Evolutionary conservation across 2,797 vertebrate genomes (phyloP).

Genomic region (Tragopan temminckii): DNA sequence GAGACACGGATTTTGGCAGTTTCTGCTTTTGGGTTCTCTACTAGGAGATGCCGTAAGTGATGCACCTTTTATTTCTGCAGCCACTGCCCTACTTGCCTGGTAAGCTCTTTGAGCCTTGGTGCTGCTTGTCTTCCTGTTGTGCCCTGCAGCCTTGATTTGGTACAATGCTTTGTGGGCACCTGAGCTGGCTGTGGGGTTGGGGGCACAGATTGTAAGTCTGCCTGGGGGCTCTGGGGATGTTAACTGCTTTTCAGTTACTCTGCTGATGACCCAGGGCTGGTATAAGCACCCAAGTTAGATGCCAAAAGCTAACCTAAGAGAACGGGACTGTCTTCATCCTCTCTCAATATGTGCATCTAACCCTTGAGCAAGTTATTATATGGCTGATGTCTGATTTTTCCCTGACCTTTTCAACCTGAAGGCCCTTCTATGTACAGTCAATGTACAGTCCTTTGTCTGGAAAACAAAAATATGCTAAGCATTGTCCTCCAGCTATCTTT

Average conservation of each 20-base stretch:
- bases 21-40: background rate
- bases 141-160: background rate
- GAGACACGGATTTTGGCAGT: background rate
- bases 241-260: background rate
- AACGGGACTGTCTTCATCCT: background rate
- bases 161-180: rapidly evolving
- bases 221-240: background rate
- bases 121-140: background rate
- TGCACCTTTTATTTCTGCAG: background rate
- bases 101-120: background rate
- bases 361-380: background rate
- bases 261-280: background rate
- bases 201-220: rapidly evolving
- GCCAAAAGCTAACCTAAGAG: background rate
- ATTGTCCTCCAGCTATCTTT: background rate
- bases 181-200: background rate
- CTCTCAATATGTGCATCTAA: background rate
- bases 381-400: background rate
- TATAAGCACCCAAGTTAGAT: background rate
- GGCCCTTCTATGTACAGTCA: background rate
- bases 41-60: background rate
- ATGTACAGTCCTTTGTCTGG: background rate
- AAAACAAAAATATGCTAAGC: background rate
- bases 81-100: background rate
- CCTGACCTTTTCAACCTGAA: background rate